Conservation (phyloP, 2,797 vertebrate genomes). For the Xiphophorus birchmanni region DNA sequence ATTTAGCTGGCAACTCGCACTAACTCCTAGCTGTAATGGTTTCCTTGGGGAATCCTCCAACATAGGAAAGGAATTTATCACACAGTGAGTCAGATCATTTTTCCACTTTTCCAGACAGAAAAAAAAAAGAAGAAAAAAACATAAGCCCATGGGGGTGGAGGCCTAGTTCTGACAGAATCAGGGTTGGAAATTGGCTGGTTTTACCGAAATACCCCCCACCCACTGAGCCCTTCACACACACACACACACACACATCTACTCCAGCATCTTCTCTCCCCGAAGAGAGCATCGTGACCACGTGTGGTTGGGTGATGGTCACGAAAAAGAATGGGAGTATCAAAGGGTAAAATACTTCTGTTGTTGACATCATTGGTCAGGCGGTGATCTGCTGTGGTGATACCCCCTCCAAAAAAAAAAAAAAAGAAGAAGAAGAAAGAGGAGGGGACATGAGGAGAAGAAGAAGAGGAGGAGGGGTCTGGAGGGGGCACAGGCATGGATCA, state of each 20-base stretch:
- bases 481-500: conserved; percentile 33
- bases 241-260: neutral
- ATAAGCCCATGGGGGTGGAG: conserved; percentile 49
- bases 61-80: conserved; percentile 75
- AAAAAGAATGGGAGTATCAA: conserved; percentile 34
- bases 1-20: conserved; percentile 31
- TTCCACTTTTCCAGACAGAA: conserved; percentile 63
- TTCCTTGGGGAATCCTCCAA: conserved; percentile 72
- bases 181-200: conserved; percentile 37
- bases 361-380: conserved; percentile 24
- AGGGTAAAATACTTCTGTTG: conserved; percentile 1
- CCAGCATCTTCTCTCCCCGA: conserved; percentile 11
- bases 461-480: conserved; percentile 15
- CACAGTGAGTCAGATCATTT: conserved; percentile 72
- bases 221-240: neutral
- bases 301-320: conserved; percentile 31
- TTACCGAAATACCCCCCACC: conserved; percentile 11
- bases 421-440: conserved; percentile 7
- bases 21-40: conserved; percentile 46
- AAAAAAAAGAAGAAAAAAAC: conserved; percentile 47
- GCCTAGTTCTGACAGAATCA: conserved; percentile 56
- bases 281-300: conserved; percentile 37
- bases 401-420: conserved; percentile 25
- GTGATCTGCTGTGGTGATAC: conserved; percentile 25
- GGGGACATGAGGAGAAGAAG: neutral